Base-by-base conservation (phyloP, 2,888 invertebrate genomes). In the Mactromeris polynyma region DNA sequence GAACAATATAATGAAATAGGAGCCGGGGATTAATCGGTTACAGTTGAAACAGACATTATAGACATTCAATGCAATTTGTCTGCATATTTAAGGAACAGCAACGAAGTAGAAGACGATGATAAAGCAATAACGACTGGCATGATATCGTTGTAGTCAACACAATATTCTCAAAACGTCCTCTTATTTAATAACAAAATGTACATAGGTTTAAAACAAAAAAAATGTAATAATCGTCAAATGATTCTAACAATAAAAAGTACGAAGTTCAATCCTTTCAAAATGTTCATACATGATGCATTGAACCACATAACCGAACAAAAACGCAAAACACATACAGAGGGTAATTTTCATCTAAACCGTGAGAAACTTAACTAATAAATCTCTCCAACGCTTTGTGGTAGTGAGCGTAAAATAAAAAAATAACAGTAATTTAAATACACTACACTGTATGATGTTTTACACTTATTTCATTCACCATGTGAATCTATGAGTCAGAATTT, bases 281-380 rank as follows among this genome's bases (percentile, higher is more conserved):
- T 11, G 31, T 73, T 73, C 36, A 0, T 73, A 36, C 21, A 36
- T 17, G 73, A 19, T 19, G 33, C 73, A 73, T 73, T 73, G 19
- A 73, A 26, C 73, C 33, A 17, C 26, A 36, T 73, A 26, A 73
- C 33, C 3, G 73, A 3, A 31, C 7, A 69, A 58, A 73, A 73
- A 73, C 33, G 33, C 11, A 17, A 17, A 73, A 36, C 36, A 33
- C 17, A 73, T 36, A 26, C 17, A 19, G 14, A 36, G 73, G 14
- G 73, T 21, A 73, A 73, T 33, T n/a, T 73, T 73, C 33, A 19
- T 36, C 17, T 11, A 73, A 11, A 73, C 73, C 73, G 73, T 73
- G 73, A 73, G 73, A 73, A 73, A 19, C 6, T 36, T 11, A 17
- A 73, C 58, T n/a, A 26, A 73, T 73, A 73, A 73, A 73, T 73